phyloP scores from a whole-genome alignment of 2,113 vertebrate species.

The Odobenus rosmarus region DNA sequence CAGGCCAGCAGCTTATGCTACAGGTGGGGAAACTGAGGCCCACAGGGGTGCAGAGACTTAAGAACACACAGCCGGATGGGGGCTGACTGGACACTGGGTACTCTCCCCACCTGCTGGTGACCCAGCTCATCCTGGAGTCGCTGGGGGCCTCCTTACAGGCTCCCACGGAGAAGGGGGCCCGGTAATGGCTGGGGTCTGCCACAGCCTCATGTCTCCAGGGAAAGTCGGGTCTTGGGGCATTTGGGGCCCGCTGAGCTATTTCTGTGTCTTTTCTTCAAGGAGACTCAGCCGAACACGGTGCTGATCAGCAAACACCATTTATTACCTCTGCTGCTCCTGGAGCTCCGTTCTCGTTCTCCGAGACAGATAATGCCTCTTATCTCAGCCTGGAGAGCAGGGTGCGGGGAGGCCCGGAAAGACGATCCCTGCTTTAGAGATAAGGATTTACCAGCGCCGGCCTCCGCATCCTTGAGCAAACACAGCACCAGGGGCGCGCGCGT shows the following conservation, averaged over 20 bases:
- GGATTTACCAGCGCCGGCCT: not conserved
- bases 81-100: accelerated
- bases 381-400: not conserved
- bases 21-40: not conserved
- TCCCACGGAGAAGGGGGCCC: not conserved
- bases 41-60: not conserved
- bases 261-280: conserved; percentile 64
- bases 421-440: not conserved
- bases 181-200: not conserved
- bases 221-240: not conserved
- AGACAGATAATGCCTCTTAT: conserved; percentile 42
- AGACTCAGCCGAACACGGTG: not conserved
- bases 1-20: accelerated
- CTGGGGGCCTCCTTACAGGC: accelerated
- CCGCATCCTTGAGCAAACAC: not conserved
- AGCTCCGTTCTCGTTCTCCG: accelerated
- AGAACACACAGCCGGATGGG: not conserved
- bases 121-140: not conserved
- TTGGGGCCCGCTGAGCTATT: not conserved
- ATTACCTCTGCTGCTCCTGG: not conserved
- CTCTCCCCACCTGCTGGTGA: too few relatives aligned
- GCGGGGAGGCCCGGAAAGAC: not conserved
- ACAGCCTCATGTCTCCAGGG: accelerated
- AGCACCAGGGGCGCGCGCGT: accelerated
- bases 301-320: not conserved